phyloP scores from a whole-genome alignment of 2,888 invertebrate genomes.

The Sericinus montela region DNA sequence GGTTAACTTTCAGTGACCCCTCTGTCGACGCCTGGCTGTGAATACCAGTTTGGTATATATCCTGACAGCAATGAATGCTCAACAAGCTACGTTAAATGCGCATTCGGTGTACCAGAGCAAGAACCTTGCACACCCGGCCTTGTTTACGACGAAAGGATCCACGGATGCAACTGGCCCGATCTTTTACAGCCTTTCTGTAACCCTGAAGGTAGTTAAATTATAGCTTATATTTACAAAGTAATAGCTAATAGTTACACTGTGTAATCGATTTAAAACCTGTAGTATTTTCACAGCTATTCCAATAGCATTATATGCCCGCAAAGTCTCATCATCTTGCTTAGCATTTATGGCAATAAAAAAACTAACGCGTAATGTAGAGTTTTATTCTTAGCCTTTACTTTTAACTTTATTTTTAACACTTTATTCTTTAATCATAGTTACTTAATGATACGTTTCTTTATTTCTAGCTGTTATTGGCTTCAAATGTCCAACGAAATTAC shows the following conservation, averaged over 20 bases:
- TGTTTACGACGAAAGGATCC: constrained; percentile 92
- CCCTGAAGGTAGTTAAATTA: constrained; percentile 84
- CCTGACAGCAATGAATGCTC: constrained; percentile 89
- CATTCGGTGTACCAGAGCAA: constrained; percentile 88
- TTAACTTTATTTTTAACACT: no score
- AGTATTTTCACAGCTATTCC: no score
- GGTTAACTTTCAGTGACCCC: constrained; percentile 82
- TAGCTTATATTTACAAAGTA: no score
- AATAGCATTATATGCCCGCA: no score
- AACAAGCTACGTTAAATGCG: constrained; percentile 92
- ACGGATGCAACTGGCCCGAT: constrained; percentile 97
- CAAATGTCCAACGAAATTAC: constrained; percentile 93
- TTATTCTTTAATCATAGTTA: no score
- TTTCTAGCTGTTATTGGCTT: constrained; percentile 91
- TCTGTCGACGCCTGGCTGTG: constrained; percentile 89
- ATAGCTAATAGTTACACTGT: no score
- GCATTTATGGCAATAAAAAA: no score
- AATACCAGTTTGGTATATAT: constrained; percentile 93
- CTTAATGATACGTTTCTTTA: constrained; percentile 16
- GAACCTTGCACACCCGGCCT: constrained; percentile 92
- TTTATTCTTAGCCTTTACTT: no score
- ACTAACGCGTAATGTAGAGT: no score
- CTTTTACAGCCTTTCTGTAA: constrained; percentile 91
- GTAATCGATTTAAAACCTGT: no score
- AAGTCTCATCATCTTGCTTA: no score